Conservation (phyloP, 1,140 invertebrate species). For the Anagrus nilaparvatae region DNA sequence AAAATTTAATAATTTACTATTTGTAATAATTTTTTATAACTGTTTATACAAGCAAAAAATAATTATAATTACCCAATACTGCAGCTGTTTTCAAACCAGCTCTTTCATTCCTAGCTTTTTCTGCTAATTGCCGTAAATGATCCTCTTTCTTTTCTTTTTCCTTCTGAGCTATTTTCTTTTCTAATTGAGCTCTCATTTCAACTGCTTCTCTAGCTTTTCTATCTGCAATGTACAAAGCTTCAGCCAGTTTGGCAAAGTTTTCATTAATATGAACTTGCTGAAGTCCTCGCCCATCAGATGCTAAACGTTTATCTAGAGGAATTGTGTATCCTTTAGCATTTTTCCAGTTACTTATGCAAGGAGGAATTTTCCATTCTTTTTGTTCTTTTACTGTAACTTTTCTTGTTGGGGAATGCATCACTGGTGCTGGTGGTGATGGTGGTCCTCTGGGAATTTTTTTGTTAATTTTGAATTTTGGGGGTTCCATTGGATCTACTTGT, state of each 20-base stretch:
- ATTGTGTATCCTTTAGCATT: constrained; percentile 99
- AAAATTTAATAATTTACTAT: constrained; percentile 3
- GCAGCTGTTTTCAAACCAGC: constrained; percentile 62
- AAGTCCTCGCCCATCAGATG: constrained; percentile 93
- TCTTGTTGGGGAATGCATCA: constrained; percentile 94
- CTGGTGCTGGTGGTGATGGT: constrained; percentile 93
- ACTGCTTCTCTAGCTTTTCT: constrained; percentile 95
- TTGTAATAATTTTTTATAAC: neutral
- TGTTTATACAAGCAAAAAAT: neutral
- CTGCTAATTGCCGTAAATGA: constrained; percentile 81
- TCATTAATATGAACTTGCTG: constrained; percentile 98
- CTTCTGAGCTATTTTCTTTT: constrained; percentile 93
- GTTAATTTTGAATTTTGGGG: constrained; percentile 93
- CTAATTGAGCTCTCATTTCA: constrained; percentile 89
- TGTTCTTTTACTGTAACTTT: constrained; percentile 98
- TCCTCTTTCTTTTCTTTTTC: constrained; percentile 99
- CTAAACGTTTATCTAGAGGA: constrained; percentile 94
- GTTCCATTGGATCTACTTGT: constrained; percentile 96
- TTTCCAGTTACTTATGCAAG: constrained; percentile 99
- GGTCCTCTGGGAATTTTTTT: constrained; percentile 95
- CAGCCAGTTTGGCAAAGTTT: constrained; percentile 97
- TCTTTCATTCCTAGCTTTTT: constrained; percentile 90
- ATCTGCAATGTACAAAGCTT: constrained; percentile 96
- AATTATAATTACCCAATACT: constrained; percentile 17
- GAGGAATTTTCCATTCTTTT: constrained; percentile 99